Percentiles rank a stretch among this genome's conserved stretches.
These are phyloP conservation scores for Unio delphinus DNA, from an alignment of 2,888 invertebrate species.

Conservation along the genomic window DNA sequence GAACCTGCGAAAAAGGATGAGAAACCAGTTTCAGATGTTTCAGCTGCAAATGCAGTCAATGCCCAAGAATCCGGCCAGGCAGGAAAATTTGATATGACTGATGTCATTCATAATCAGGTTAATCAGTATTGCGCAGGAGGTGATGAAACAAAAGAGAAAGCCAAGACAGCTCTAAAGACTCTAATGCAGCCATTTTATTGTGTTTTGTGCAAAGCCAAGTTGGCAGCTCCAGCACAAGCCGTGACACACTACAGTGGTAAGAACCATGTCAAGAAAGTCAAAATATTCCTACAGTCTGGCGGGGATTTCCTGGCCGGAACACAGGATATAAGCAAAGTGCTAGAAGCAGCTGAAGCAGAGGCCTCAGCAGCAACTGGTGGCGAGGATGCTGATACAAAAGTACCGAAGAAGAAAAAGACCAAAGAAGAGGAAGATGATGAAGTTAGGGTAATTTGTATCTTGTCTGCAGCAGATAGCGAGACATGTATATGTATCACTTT, in stretches of 20 bases:
- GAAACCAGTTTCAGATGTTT: neutral
- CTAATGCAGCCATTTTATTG: slow-evolving; percentile 67
- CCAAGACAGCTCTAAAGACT: slow-evolving; percentile 32
- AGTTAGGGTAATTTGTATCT: too few relatives aligned
- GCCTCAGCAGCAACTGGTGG: slow-evolving; percentile 2
- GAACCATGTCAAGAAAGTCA: slow-evolving; percentile 73
- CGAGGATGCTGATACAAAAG: neutral
- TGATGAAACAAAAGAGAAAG: slow-evolving; percentile 23
- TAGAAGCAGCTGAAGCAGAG: slow-evolving; percentile 17
- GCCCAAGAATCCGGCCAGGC: slow-evolving; percentile 6
- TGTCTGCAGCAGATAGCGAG: too few relatives aligned
- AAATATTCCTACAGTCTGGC: slow-evolving; percentile 30
- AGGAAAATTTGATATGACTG: slow-evolving; percentile 24
- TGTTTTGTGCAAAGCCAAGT: slow-evolving; percentile 76
- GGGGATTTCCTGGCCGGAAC: slow-evolving; percentile 11
- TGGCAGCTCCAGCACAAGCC: slow-evolving; percentile 77
- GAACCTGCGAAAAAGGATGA: slow-evolving; percentile 14
- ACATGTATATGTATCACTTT: too few relatives aligned
- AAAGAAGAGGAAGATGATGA: too few relatives aligned
- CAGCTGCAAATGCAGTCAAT: too few relatives aligned
- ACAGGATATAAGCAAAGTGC: slow-evolving; percentile 10
- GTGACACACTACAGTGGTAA: slow-evolving; percentile 78
- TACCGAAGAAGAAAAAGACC: too few relatives aligned
- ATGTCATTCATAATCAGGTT: slow-evolving; percentile 28
- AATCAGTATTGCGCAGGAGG: slow-evolving; percentile 20